Percentiles rank a stretch among this genome's conserved stretches.
These are phyloP conservation scores for Puntigrus tetrazona DNA, from an alignment of 2,113 vertebrate genomes.

Conservation along the genomic window DNA sequence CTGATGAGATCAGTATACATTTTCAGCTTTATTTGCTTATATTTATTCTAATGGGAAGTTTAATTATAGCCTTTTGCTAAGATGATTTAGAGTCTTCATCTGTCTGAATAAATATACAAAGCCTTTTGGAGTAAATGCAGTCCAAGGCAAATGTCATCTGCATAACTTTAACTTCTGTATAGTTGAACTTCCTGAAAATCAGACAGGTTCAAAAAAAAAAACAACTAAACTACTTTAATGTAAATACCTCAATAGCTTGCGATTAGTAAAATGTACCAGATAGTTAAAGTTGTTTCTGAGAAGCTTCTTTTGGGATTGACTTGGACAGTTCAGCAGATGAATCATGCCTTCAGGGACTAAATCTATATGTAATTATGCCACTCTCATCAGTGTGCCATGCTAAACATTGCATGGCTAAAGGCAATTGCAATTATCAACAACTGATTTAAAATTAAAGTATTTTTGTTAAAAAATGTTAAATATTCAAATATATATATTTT, in stretches of 20 bases:
- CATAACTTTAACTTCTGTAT: neutral
- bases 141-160: neutral
- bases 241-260: neutral
- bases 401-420: no score
- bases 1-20: neutral
- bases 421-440: no score
- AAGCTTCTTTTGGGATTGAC: neutral
- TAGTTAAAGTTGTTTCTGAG: neutral
- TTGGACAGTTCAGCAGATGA: neutral
- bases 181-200: neutral
- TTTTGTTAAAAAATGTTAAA: no score
- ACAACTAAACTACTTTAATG: neutral
- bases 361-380: neutral
- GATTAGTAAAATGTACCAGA: neutral
- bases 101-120: neutral
- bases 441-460: no score
- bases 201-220: neutral
- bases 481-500: no score
- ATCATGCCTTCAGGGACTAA: neutral
- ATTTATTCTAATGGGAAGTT: neutral
- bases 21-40: neutral
- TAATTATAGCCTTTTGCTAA: neutral
- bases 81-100: neutral
- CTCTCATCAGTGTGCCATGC: neutral
- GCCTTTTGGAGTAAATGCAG: neutral